Conservation (phyloP, 1,140 invertebrate genomes). For the Papilio dardanus region DNA sequence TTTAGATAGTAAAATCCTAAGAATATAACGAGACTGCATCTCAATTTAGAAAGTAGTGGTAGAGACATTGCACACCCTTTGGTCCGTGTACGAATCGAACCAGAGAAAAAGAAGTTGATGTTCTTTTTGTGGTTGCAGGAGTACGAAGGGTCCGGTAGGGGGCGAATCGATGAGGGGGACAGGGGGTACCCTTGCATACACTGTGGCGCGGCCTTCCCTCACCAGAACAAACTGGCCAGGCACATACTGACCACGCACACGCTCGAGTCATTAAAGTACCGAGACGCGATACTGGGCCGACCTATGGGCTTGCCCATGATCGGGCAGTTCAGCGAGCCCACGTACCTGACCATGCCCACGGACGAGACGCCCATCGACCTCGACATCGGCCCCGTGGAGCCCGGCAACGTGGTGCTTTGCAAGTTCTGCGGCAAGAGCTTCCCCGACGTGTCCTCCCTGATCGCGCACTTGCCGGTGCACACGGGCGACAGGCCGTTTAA, state of each 20-base stretch:
- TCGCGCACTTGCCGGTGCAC: slow-evolving; percentile 93
- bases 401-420: slow-evolving; percentile 91
- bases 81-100: slow-evolving; percentile 71
- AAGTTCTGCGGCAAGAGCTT: slow-evolving; percentile 96
- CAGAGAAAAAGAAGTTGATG: slow-evolving; percentile 93
- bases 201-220: slow-evolving; percentile 92
- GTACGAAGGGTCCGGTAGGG: slow-evolving; percentile 86
- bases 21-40: slow-evolving; percentile 75
- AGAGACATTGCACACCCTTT: slow-evolving; percentile 77
- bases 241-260: slow-evolving; percentile 94
- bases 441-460: slow-evolving; percentile 92
- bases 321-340: slow-evolving; percentile 78
- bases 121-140: slow-evolving; percentile 96
- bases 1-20: slow-evolving; percentile 78
- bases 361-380: slow-evolving; percentile 80
- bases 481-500: slow-evolving; percentile 94
- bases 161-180: slow-evolving; percentile 78
- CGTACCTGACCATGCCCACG: slow-evolving; percentile 77
- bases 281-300: slow-evolving; percentile 86
- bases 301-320: slow-evolving; percentile 81
- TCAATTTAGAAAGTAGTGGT: slow-evolving; percentile 80
- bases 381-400: slow-evolving; percentile 83
- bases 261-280: slow-evolving; percentile 92
- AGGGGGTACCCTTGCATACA: slow-evolving; percentile 90
- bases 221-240: slow-evolving; percentile 93